Evolutionary conservation across 2,113 vertebrate genomes (phyloP), one percentile per base, ranked within the genome.

Genomic region (Heterotis niloticus): DNA sequence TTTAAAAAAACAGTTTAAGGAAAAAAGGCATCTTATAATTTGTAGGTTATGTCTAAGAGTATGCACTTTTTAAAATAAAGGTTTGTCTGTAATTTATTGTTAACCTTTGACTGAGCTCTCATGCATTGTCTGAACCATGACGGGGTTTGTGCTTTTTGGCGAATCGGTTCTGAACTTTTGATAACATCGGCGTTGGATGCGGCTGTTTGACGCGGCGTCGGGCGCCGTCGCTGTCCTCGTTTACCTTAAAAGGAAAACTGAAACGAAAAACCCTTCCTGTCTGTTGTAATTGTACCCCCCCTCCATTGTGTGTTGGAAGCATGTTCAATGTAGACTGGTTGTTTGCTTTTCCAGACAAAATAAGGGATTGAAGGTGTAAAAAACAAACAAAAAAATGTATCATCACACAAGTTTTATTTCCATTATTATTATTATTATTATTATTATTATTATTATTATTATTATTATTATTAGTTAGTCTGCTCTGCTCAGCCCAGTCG

Each of bases 41-140:
- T 95, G 93, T 94, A 93, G 94, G 92, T 95, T 93, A 95, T 92
- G 95, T 97, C 97, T 96, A 92, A 92, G 95, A 92, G 94, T 90
- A 94, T 96, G 96, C 95, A 96, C 96, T 97, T 96, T 97, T 94
- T 95, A 94, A 93, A 94, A 94, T 94, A 94, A 92, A 93, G 92
- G 93, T 96, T 96, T 97, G 95, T 96, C 93, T 96, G 94, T 96
- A 94, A 95, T 94, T 94, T 95, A 93, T 87, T 85, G 90, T 90
- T 92, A 90, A 89, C 83, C 75, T 91, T 89, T 88, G 89, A 92
- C 89, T 89, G 87, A 90, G 86, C 88, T 91, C 88, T 90, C 80
- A 87, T 76, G 85, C 86, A 87, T 85, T 89, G 82, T 90, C 89
- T 90, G 85, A 85, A 86, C 87, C 87, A 85, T 90, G 87, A 87